Evolutionary conservation across 1,140 invertebrate genomes (phyloP).

Genomic region (Neodiprion lecontei): DNA sequence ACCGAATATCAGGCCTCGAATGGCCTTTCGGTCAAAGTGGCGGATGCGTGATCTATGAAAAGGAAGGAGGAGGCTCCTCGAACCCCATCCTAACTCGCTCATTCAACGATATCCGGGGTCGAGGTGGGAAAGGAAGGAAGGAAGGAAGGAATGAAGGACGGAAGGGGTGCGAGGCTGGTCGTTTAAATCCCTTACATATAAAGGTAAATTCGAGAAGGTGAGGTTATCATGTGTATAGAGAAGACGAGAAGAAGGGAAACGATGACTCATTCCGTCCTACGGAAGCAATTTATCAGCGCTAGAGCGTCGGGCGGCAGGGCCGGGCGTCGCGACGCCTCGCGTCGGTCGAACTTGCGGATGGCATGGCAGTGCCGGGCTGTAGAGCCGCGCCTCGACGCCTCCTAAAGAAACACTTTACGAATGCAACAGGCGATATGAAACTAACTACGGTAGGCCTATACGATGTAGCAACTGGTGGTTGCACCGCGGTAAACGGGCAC

Average conservation of each 20-base stretch:
- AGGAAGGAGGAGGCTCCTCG: no score
- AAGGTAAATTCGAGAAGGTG: slow-evolving; percentile 4
- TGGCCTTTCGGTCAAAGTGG: no score
- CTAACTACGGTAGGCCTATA: slow-evolving; percentile 56
- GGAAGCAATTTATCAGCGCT: slow-evolving; percentile 48
- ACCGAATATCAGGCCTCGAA: no score
- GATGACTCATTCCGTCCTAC: slow-evolving; percentile 44
- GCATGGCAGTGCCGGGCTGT: no score
- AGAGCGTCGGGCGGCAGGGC: background rate
- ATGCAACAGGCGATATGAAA: slow-evolving; percentile 59
- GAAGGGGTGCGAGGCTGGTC: background rate
- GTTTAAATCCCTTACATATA: slow-evolving; percentile 2
- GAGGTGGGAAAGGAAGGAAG: background rate
- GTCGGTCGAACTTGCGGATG: no score
- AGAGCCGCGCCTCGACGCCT: slow-evolving; percentile 21
- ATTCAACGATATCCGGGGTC: background rate
- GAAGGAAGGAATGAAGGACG: background rate
- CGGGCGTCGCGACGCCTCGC: no score
- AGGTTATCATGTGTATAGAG: slow-evolving; percentile 15
- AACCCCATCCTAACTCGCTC: no score
- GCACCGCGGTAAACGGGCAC: slow-evolving; percentile 39
- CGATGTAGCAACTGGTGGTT: slow-evolving; percentile 59
- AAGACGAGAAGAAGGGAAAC: slow-evolving; percentile 29
- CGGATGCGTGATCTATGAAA: no score
- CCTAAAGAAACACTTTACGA: slow-evolving; percentile 48